Percentiles rank a stretch among this genome's conserved stretches.
These are phyloP conservation scores for Agrochola macilenta DNA, from an alignment of 2,888 invertebrate species.

Conservation along the genomic window DNA sequence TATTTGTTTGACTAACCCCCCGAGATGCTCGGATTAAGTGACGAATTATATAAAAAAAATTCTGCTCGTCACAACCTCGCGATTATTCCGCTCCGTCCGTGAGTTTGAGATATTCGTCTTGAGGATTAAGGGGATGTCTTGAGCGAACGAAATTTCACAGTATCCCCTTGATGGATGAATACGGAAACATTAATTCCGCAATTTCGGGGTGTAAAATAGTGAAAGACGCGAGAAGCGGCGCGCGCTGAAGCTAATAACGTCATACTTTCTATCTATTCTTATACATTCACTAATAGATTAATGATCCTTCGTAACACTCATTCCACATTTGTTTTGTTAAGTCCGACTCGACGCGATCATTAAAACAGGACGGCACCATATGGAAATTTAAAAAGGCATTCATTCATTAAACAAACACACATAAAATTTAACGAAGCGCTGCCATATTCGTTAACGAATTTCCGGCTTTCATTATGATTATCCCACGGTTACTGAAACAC, in stretches of 20 bases:
- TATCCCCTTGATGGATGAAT: constrained; percentile 87
- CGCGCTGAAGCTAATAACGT: constrained; percentile 76
- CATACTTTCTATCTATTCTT: constrained; percentile 70
- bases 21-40: constrained; percentile 84
- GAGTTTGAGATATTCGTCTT: constrained; percentile 89
- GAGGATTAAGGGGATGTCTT: constrained; percentile 87
- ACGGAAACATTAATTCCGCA: constrained; percentile 85
- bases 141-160: constrained; percentile 86
- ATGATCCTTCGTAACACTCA: constrained; percentile 70
- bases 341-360: constrained; percentile 69
- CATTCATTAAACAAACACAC: constrained; percentile 88
- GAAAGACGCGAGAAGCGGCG: constrained; percentile 76
- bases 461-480: constrained; percentile 86
- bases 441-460: constrained; percentile 89
- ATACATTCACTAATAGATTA: constrained; percentile 69
- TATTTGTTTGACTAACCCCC: constrained; percentile 84
- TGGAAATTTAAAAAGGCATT: constrained; percentile 87
- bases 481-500: constrained; percentile 75
- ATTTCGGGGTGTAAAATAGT: constrained; percentile 84
- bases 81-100: constrained; percentile 86
- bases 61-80: constrained; percentile 83
- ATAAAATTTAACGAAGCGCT: constrained; percentile 89
- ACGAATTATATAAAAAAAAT: constrained; percentile 88
- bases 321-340: constrained; percentile 70
- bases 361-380: constrained; percentile 79